Base-by-base conservation (phyloP, 1,140 invertebrate genomes). In the Bombus impatiens region DNA sequence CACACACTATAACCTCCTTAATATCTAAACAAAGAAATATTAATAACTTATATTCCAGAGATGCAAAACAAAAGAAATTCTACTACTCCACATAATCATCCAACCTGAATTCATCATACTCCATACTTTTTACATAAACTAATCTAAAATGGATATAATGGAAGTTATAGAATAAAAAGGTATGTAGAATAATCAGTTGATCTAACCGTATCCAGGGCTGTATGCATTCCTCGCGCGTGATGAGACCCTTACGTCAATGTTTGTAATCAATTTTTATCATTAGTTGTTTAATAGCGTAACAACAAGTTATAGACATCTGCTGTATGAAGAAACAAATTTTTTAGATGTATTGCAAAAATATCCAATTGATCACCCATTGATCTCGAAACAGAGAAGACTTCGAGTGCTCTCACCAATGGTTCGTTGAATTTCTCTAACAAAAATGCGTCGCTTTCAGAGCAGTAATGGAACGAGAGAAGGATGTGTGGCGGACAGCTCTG, bases 351-450 rank as follows among this genome's bases (percentile, higher is more conserved):
- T 53, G 0, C 47, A 53, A 53, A 53, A 18, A 8, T 22, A 53
- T 18, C 15, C 47, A 47, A 47, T 22, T n/a, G 28, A 5, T 13
- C 12, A 28, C 28, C 12, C 28, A 62, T n/a, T 62, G 59, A 12
- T 44, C 40, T 32, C 8, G 10, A 74, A 22, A 74, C n/a, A 22
- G 42, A 15, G 35, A 6, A 62, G 6, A 8, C 6, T 9, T 57
- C 25, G 28, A 62, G 28, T 40, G 35, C 25, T 82, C 57, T 67
- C 40, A 25, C 40, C 32, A n/a, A 74, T n/a, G 28, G 13, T 57
- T 18, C n/a, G 15, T 6, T 47, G 22, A 77, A 65, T 82, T 77
- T 77, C 72, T 82, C 71, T 47, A 47, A 59, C 13, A 77, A 77
- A 82, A 82, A 82, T 65, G 57, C 35, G 72, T 35, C 32, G 42